These are phyloP conservation scores for Anguilla megastoma DNA, from an alignment of 2,797 vertebrate species.

Conservation along the genomic window DNA sequence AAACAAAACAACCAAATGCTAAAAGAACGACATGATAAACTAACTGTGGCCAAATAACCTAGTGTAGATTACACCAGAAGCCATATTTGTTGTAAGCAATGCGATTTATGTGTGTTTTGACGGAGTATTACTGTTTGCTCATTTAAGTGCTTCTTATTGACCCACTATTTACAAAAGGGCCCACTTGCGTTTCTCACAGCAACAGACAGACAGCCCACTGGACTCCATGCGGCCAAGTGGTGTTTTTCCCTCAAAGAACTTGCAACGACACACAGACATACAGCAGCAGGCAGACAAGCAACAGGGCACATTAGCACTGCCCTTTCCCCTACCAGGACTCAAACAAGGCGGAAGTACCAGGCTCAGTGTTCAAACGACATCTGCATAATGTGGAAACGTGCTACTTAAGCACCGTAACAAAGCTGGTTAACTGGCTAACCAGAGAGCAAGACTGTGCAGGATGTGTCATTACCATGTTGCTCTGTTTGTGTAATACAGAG, in stretches of 20 bases:
- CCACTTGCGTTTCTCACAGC: constrained; percentile 27
- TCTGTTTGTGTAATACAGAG: not conserved
- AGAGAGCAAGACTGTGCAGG: not conserved
- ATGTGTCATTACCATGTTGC: not conserved
- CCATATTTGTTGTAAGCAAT: not conserved
- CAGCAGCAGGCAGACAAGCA: constrained; percentile 46
- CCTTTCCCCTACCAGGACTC: not conserved
- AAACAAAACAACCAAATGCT: not conserved
- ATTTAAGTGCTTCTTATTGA: constrained; percentile 38
- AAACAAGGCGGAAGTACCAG: not conserved
- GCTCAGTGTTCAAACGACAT: not conserved
- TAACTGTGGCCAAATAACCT: not conserved
- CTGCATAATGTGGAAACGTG: not conserved
- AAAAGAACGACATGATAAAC: not conserved
- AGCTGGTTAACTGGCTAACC: not conserved
- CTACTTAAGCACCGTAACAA: not conserved
- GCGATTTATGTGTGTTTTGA: not conserved
- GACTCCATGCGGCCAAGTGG: not conserved
- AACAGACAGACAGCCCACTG: constrained; percentile 15
- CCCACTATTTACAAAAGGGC: constrained; percentile 32
- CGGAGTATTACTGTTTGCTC: not conserved
- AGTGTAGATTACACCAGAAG: not conserved
- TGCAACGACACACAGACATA: not conserved
- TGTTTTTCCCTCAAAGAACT: constrained; percentile 17
- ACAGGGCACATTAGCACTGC: constrained; percentile 47